Evolutionary conservation across 1,140 invertebrate species (phyloP), one percentile per base, ranked within the genome.

Genomic region (Drosophila virilis): DNA sequence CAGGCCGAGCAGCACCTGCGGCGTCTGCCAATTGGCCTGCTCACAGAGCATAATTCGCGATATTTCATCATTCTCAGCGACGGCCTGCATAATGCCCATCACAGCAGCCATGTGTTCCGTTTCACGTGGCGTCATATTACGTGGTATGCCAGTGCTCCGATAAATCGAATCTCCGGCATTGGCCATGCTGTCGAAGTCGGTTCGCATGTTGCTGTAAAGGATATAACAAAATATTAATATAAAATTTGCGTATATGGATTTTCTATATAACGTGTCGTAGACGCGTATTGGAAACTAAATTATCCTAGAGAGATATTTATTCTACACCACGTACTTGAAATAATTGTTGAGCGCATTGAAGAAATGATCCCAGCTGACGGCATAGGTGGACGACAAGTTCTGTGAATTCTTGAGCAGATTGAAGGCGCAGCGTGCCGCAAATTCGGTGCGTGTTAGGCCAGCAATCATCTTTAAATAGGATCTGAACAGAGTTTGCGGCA

Each of bases 391-490:
- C 12, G 92, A 93, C 67, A 92, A 71, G 13, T 93, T 92, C 38
- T 90, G 81, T 2, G 91, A 77, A 54, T 96, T 94, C 86, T 97
- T 97, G 10, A 99, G 93, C 80, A 98, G 94, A 88, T 96, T 96
- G 92, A 97, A 99, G 50, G 96, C 97, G 92, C 97, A 95, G 58
- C 95, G 93, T 0, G 97, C 96, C 32, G 96, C 94, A 84, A 94
- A 94, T 15, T 94, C 93, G 22, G 95, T 95, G 67, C 95, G 95
- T 0, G 97, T 95, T 28, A 99, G 93, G 8, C 97, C 96, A 0
- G 95, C 95, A 62, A 99, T 94, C 95, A 99, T 97, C 68, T 95
- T 96, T 48, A 98, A 93, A 92, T 98, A 98, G 0, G 97, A 95
- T 8, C 97, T 95, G 92, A 98, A 98, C 33, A 99, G 92, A 2